Percentiles rank a stretch among this genome's conserved stretches.
phyloP scores from a whole-genome alignment of 2,113 vertebrate genomes.

The Muntiacus reevesi region DNA sequence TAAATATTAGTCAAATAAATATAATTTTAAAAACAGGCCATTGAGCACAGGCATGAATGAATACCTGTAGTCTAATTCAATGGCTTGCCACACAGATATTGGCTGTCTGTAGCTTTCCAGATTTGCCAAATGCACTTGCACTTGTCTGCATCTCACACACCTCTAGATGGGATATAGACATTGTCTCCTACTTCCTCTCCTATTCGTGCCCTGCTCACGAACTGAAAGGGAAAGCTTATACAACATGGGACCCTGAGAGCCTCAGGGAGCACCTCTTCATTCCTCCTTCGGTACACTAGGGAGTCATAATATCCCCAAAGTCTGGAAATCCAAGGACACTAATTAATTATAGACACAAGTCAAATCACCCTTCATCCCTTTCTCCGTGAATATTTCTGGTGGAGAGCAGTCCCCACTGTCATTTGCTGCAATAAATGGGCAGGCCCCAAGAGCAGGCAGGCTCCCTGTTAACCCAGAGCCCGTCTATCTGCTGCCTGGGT shows the following conservation, averaged over 20 bases:
- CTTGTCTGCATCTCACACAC: not conserved
- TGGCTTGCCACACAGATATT: not conserved
- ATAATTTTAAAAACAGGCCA: not conserved
- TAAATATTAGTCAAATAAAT: not conserved
- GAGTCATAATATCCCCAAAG: not conserved
- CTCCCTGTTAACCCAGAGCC: not conserved
- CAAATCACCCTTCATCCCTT: not conserved
- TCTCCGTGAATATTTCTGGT: not conserved
- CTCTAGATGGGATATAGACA: not conserved
- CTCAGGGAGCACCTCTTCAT: not conserved
- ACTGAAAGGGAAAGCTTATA: not conserved
- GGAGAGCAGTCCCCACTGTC: not conserved
- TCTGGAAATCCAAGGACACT: not conserved
- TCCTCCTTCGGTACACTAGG: not conserved
- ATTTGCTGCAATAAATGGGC: not conserved
- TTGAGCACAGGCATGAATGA: not conserved
- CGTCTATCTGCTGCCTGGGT: slow-evolving; percentile 40
- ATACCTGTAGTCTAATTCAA: not conserved
- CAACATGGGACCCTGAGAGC: too few relatives aligned
- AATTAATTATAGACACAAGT: not conserved
- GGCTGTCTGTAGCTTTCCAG: not conserved
- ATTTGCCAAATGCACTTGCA: not conserved
- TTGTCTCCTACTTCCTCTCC: not conserved
- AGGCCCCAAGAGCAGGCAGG: not conserved
- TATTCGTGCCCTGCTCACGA: not conserved